Evolutionary conservation across 2,113 vertebrate species (phyloP).

Genomic region (Caretta caretta): DNA sequence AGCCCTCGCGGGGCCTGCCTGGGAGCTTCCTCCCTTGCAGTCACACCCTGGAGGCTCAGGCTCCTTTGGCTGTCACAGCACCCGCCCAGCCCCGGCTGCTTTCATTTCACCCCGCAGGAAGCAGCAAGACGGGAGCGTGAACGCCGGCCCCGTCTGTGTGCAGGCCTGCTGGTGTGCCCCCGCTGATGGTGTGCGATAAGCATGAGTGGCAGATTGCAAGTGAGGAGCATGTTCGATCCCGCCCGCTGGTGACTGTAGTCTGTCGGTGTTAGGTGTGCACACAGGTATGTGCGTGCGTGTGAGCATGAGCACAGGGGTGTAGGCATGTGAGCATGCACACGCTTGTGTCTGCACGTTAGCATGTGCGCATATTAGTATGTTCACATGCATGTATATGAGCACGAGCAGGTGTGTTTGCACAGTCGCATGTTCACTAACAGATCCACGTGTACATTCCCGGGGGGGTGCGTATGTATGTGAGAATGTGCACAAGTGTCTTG

Average conservation of each 20-base stretch:
- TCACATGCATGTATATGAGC: not conserved
- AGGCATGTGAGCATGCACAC: not conserved
- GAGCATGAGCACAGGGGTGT: not conserved
- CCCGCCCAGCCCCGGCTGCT: not conserved
- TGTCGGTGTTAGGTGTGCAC: too few relatives aligned
- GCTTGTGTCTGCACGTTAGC: not conserved
- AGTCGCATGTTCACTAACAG: not conserved
- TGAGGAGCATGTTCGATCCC: rapidly evolving
- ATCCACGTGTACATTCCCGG: not conserved
- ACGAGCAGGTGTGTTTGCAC: not conserved
- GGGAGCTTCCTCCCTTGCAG: not conserved
- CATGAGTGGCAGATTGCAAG: not conserved
- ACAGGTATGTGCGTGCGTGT: too few relatives aligned
- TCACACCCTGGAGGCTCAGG: not conserved
- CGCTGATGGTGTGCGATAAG: not conserved
- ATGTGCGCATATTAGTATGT: not conserved
- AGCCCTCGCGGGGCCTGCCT: not conserved
- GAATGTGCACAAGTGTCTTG: not conserved
- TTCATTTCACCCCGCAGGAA: not conserved
- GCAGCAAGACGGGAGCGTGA: not conserved
- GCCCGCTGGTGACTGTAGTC: too few relatives aligned
- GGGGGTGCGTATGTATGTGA: not conserved
- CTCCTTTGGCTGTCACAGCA: not conserved
- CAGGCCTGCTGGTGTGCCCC: rapidly evolving
- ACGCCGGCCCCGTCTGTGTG: not conserved